These are phyloP conservation scores for Agrilus mali DNA, from an alignment of 2,888 invertebrate species.

Conservation along the genomic window DNA sequence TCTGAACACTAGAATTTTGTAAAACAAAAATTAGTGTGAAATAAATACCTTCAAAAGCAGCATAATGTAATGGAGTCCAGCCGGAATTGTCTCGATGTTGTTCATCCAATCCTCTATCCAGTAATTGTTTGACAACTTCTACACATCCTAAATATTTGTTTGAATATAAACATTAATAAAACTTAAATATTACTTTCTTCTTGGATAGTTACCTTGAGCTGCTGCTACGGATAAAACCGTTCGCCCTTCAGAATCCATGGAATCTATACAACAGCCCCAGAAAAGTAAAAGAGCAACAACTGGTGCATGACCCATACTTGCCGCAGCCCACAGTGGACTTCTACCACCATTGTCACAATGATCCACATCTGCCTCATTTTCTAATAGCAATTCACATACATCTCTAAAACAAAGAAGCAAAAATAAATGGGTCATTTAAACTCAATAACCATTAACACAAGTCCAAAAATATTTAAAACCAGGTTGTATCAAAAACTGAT, in stretches of 20 bases:
- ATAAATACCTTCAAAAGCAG: constrained; percentile 70
- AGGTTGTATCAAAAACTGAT: neutral
- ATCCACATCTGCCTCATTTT: constrained; percentile 87
- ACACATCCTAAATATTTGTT: constrained; percentile 44
- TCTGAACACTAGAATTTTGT: neutral
- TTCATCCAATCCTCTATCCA: constrained; percentile 78
- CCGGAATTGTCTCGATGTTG: constrained; percentile 88
- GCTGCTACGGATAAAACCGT: constrained; percentile 79
- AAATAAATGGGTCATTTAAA: too few relatives aligned
- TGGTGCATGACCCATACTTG: constrained; percentile 80
- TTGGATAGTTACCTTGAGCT: constrained; percentile 53
- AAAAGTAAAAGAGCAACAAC: constrained; percentile 78
- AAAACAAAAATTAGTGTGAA: neutral
- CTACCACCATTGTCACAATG: constrained; percentile 70
- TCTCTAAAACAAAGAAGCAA: constrained; percentile 41
- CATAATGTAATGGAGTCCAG: constrained; percentile 94
- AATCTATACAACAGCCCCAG: constrained; percentile 93
- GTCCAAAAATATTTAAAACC: too few relatives aligned
- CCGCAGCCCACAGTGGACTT: constrained; percentile 84
- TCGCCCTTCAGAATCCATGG: constrained; percentile 86
- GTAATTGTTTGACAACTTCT: constrained; percentile 76
- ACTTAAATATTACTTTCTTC: neutral
- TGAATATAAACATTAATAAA: too few relatives aligned
- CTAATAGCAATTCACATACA: constrained; percentile 80
- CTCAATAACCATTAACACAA: neutral